These are phyloP conservation scores for Microcebus ravelobensis DNA, from an alignment of 2,113 vertebrate genomes.

Conservation along the genomic window DNA sequence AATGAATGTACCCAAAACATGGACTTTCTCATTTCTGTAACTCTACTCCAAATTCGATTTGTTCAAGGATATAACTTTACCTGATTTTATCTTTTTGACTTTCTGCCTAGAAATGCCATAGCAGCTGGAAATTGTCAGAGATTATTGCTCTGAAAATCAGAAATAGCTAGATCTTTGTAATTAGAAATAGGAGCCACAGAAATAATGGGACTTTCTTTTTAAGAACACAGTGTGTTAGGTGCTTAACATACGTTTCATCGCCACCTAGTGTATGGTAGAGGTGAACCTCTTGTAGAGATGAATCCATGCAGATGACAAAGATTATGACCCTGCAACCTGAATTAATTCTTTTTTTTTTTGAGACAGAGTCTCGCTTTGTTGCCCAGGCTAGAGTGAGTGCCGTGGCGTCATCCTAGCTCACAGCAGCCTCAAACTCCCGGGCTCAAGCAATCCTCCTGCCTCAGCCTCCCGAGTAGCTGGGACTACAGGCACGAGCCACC, in stretches of 20 bases:
- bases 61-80: constrained; percentile 32
- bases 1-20: not conserved
- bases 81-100: constrained; percentile 63
- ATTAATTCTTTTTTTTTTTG: not conserved
- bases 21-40: constrained; percentile 43
- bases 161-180: not conserved
- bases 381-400: no score
- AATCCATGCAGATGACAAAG: not conserved
- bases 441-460: no score
- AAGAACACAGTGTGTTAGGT: not conserved
- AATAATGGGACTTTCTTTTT: not conserved
- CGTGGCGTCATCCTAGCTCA: no score
- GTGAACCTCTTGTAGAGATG: not conserved
- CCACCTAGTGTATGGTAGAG: not conserved
- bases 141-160: not conserved
- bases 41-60: not conserved
- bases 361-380: no score
- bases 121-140: constrained; percentile 19
- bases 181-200: not conserved
- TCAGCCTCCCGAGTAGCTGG: no score
- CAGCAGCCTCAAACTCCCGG: no score
- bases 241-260: not conserved
- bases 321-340: not conserved
- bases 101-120: not conserved
- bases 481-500: no score